Percentiles rank a stretch among this genome's conserved stretches.
phyloP scores from a whole-genome alignment of 2,797 vertebrate species.

The Paguma larvata region DNA sequence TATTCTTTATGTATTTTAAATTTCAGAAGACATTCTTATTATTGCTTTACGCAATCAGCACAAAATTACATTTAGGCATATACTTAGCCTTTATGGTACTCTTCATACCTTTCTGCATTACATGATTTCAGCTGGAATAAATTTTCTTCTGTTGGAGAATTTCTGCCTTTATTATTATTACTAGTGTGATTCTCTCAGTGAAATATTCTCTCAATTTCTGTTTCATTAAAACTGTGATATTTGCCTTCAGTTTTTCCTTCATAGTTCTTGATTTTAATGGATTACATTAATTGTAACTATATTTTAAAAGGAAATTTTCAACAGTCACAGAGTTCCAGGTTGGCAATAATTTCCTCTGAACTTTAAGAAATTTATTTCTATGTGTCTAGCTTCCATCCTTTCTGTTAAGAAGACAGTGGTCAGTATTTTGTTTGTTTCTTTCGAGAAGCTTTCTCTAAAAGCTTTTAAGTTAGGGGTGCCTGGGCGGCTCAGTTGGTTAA shows the following conservation, averaged over 20 bases:
- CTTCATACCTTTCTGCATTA: neutral
- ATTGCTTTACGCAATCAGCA: neutral
- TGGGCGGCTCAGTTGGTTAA: too few species aligned
- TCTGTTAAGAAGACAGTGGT: neutral
- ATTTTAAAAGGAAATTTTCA: neutral
- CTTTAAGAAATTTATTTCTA: neutral
- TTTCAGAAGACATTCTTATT: neutral
- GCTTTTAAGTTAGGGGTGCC: neutral
- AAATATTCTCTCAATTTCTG: neutral
- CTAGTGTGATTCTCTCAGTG: neutral
- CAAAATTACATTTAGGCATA: neutral
- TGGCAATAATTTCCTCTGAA: neutral
- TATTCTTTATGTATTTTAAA: neutral
- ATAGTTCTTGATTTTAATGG: neutral
- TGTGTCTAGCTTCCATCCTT: neutral
- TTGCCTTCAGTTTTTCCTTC: neutral
- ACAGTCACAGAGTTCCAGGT: neutral
- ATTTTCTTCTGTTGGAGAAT: neutral
- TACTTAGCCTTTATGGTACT: neutral
- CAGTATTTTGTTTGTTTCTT: neutral
- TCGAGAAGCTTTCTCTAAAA: neutral
- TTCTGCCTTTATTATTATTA: neutral
- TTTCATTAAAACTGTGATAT: neutral
- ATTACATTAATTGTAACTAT: neutral
- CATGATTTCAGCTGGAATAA: conserved; percentile 1